phyloP scores from a whole-genome alignment of 2,113 vertebrate genomes.

The Neofelis nebulosa region DNA sequence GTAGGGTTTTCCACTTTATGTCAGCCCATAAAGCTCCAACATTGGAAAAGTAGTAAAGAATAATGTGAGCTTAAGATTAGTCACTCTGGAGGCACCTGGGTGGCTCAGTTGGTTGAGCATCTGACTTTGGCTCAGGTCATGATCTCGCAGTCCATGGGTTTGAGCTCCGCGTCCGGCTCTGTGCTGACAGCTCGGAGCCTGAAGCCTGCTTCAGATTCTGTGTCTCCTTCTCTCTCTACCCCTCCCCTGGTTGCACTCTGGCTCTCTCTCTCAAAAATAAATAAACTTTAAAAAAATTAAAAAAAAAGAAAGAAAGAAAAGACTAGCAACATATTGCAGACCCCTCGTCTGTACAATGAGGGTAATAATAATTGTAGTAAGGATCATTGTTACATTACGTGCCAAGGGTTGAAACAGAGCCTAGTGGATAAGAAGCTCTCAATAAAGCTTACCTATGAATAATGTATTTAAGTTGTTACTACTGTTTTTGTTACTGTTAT shows the following conservation, averaged over 20 bases:
- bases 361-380: background rate
- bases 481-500: background rate
- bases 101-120: no score
- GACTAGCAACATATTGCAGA: background rate
- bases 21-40: background rate
- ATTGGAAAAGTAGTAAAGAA: background rate
- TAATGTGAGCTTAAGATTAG: background rate
- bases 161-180: rapidly evolving
- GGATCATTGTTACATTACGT: background rate
- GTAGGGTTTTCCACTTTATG: background rate
- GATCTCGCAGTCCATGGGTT: no score
- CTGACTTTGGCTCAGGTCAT: no score
- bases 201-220: no score
- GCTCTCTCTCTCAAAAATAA: no score
- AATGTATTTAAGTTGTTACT: background rate
- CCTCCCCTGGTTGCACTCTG: no score
- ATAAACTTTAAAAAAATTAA: no score
- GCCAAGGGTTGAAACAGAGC: background rate
- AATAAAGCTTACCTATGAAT: background rate
- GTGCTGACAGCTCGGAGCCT: no score
- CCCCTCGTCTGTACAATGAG: background rate
- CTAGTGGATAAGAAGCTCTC: background rate
- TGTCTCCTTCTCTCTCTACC: no score
- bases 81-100: background rate
- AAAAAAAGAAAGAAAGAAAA: no score